Evolutionary conservation across 2,113 vertebrate genomes (phyloP).

Genomic region (Cinclus mexicanus): DNA sequence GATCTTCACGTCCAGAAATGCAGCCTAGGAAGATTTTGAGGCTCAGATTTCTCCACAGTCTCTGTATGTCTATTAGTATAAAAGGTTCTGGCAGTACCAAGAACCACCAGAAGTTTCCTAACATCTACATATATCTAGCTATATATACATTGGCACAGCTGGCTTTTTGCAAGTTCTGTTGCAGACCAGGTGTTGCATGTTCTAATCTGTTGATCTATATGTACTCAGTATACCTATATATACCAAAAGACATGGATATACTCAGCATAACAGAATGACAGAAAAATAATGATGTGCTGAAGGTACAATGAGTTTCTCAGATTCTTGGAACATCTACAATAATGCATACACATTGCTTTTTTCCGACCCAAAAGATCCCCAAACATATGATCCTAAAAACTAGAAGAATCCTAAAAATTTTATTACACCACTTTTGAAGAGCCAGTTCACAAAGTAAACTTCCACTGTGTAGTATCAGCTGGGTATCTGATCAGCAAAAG

Average conservation of each 20-base stretch:
- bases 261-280: neutral
- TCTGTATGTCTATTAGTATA: neutral
- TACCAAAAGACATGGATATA: neutral
- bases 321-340: neutral
- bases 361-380: neutral
- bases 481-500: neutral
- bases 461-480: neutral
- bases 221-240: neutral
- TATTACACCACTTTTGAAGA: neutral
- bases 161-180: neutral
- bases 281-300: neutral
- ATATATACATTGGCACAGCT: neutral
- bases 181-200: neutral
- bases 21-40: neutral
- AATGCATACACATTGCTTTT: neutral
- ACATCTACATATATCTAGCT: neutral
- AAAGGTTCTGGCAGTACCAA: neutral
- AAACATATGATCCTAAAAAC: neutral
- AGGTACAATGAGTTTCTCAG: neutral
- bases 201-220: neutral
- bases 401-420: neutral
- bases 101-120: neutral
- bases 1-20: neutral
- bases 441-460: neutral
- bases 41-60: neutral